Conservation (phyloP, 1,140 invertebrate species). For the Drosophila pseudoobscura region DNA sequence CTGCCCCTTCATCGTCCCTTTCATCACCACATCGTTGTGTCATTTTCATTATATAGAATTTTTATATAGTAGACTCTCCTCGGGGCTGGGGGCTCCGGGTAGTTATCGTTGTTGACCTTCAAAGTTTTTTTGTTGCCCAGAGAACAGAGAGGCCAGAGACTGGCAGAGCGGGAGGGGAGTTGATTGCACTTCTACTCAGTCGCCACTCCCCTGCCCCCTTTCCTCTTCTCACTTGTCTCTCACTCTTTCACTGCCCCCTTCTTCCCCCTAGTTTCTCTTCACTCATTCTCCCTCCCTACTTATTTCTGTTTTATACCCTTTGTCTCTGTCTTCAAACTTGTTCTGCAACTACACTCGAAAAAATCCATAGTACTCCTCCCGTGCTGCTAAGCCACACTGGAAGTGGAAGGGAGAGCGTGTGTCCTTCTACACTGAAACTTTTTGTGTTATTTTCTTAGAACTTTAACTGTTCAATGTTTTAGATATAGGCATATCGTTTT, state of each 20-base stretch:
- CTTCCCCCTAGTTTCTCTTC: background rate
- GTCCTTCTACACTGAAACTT: too few species aligned
- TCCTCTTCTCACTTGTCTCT: background rate
- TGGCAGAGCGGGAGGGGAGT: conserved; percentile 4
- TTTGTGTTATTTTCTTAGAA: too few species aligned
- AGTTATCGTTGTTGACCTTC: conserved; percentile 49
- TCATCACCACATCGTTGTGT: conserved; percentile 6
- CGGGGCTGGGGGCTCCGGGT: background rate
- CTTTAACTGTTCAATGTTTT: too few species aligned
- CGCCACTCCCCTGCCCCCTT: too few species aligned
- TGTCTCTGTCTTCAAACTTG: conserved; percentile 1
- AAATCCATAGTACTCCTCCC: too few species aligned
- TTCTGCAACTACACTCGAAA: too few species aligned
- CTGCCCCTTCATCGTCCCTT: background rate
- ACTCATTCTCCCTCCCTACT: background rate
- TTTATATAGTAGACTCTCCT: conserved; percentile 20
- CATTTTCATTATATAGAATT: conserved; percentile 42
- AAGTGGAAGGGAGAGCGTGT: too few species aligned
- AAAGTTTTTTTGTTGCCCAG: conserved; percentile 35
- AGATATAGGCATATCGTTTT: background rate
- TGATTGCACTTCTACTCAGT: conserved; percentile 14
- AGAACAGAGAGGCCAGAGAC: conserved; percentile 7
- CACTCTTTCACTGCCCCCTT: background rate
- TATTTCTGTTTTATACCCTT: background rate
- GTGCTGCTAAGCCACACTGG: too few species aligned